These are phyloP conservation scores for Armadillidium nasatum DNA, from an alignment of 1,140 invertebrate genomes.

Conservation along the genomic window DNA sequence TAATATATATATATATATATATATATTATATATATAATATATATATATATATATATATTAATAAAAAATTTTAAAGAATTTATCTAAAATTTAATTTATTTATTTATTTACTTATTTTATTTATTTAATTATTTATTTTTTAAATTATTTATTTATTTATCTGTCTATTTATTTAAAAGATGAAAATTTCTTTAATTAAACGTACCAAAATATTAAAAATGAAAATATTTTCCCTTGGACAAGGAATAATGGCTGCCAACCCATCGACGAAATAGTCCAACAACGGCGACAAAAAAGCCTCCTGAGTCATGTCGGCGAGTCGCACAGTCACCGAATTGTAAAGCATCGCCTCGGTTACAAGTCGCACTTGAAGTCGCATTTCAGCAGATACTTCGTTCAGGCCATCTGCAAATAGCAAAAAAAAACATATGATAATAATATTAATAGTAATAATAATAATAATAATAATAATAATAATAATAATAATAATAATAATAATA, in stretches of 20 bases:
- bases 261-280: slow-evolving; percentile 86
- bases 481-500: no score
- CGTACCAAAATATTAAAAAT: slow-evolving; percentile 82
- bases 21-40: no score
- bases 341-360: slow-evolving; percentile 92
- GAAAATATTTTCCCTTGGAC: slow-evolving; percentile 86
- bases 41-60: no score
- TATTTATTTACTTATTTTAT: no score
- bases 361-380: slow-evolving; percentile 78
- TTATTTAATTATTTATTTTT: no score
- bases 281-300: slow-evolving; percentile 85
- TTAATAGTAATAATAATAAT: no score
- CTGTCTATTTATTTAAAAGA: background rate
- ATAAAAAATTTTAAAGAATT: no score
- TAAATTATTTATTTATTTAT: no score
- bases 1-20: no score
- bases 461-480: no score
- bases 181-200: background rate
- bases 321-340: slow-evolving; percentile 90
- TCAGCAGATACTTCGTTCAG: slow-evolving; percentile 84
- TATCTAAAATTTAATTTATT: no score
- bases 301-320: slow-evolving; percentile 85
- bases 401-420: slow-evolving; percentile 61
- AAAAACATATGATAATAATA: no score
- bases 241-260: slow-evolving; percentile 83